Evolutionary conservation across 2,888 invertebrate species (phyloP).

Genomic region (Lobophora halterata): DNA sequence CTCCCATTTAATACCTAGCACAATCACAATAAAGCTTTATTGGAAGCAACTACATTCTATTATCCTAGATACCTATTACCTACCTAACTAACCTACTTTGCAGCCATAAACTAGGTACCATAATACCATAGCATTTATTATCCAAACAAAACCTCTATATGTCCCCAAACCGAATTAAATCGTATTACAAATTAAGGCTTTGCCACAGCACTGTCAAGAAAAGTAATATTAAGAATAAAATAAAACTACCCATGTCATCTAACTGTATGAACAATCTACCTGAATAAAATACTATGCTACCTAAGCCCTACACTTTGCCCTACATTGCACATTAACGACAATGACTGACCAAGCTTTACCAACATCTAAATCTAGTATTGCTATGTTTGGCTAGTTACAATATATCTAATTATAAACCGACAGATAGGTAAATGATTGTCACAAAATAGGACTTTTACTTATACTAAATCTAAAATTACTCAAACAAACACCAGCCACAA

Average conservation of each 20-base stretch:
- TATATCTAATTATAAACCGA: slow-evolving; percentile 31
- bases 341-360: slow-evolving; percentile 18
- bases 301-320: not conserved
- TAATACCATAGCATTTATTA: no score
- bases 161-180: no score
- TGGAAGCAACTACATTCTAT: slow-evolving; percentile 60
- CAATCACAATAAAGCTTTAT: slow-evolving; percentile 54
- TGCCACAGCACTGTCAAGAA: no score
- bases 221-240: not conserved
- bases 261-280: not conserved
- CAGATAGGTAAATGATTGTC: slow-evolving; percentile 52
- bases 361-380: slow-evolving; percentile 49
- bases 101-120: no score
- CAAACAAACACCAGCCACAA: no score
- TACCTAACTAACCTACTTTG: no score
- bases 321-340: slow-evolving; percentile 1
- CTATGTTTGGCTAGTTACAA: slow-evolving; percentile 39
- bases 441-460: slow-evolving; percentile 58
- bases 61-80: slow-evolving; percentile 12
- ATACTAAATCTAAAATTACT: slow-evolving; percentile 26
- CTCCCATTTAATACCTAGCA: slow-evolving; percentile 33
- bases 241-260: no score
- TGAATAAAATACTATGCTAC: not conserved
- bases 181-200: no score
- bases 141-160: no score